A percentile compares a stretch with the other conserved stretches of the same genome.
Conservation (phyloP, 2,797 vertebrate genomes). For the Poecilia velifera region DNA sequence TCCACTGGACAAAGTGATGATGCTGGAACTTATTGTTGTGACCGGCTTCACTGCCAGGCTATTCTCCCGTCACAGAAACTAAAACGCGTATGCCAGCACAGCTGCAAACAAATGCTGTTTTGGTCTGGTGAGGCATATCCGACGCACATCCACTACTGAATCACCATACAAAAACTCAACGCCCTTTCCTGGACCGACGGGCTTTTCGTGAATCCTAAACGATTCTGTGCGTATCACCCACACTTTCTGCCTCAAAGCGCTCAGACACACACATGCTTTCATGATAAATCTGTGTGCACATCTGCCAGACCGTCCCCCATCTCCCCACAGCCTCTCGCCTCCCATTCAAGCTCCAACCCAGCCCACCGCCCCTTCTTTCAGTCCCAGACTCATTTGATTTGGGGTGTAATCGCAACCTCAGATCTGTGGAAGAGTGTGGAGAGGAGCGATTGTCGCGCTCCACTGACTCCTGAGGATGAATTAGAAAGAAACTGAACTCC, state of each 20-base stretch:
- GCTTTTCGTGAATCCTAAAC: conserved; percentile 57
- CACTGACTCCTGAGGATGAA: conserved; percentile 66
- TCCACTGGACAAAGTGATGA: background rate
- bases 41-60: conserved; percentile 1
- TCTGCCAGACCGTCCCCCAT: conserved; percentile 55
- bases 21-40: conserved; percentile 3
- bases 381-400: conserved; percentile 71
- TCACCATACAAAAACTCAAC: conserved; percentile 32
- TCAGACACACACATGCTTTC: conserved; percentile 47
- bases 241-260: conserved; percentile 41
- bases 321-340: conserved; percentile 7
- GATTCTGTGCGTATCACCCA: conserved; percentile 38
- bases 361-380: conserved; percentile 30
- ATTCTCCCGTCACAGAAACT: conserved; percentile 20
- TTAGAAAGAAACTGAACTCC: conserved; percentile 60
- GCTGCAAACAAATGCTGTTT: background rate
- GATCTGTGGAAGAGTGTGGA: conserved; percentile 69
- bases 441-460: conserved; percentile 69
- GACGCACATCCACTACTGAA: conserved; percentile 19
- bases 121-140: conserved; percentile 33
- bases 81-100: conserved; percentile 31
- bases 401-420: conserved; percentile 69
- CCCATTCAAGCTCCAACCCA: conserved; percentile 12
- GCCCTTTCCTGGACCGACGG: conserved; percentile 57
- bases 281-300: conserved; percentile 69